Evolutionary conservation across 1,140 invertebrate genomes (phyloP).

Genomic region (Ceratina japonica): DNA sequence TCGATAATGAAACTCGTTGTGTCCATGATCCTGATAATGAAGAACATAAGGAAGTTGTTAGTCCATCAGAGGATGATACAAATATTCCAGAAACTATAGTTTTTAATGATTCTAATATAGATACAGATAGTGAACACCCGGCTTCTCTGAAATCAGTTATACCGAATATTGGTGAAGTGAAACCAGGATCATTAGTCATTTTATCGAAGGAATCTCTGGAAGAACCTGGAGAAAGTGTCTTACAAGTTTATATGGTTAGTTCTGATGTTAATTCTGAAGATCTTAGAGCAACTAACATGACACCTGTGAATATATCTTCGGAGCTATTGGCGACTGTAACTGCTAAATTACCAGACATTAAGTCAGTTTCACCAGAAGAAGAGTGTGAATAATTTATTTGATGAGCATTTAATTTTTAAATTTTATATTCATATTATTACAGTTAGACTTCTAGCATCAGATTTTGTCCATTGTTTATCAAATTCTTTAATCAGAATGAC

Average conservation of each 20-base stretch:
- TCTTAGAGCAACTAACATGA: slow-evolving; percentile 52
- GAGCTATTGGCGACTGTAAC: slow-evolving; percentile 68
- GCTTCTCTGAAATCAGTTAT: slow-evolving; percentile 58
- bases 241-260: slow-evolving; percentile 77
- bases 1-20: slow-evolving; percentile 49
- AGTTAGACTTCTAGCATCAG: no score
- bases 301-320: slow-evolving; percentile 62
- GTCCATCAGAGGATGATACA: background rate
- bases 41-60: slow-evolving; percentile 9
- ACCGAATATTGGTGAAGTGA: slow-evolving; percentile 68
- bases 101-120: background rate
- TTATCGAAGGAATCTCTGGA: slow-evolving; percentile 72
- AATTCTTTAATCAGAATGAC: no score
- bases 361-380: slow-evolving; percentile 9
- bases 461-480: no score
- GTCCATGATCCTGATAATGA: slow-evolving; percentile 20
- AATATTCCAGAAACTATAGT: background rate
- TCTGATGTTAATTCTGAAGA: slow-evolving; percentile 59
- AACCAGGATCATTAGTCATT: slow-evolving; percentile 76
- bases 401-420: no score
- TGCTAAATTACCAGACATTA: slow-evolving; percentile 53
- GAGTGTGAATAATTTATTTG: no score
- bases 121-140: slow-evolving; percentile 21
- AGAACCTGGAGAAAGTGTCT: slow-evolving; percentile 72
- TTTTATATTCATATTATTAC: no score